Base-by-base conservation (phyloP, 2,888 invertebrate genomes). In the Germaria angustata region DNA sequence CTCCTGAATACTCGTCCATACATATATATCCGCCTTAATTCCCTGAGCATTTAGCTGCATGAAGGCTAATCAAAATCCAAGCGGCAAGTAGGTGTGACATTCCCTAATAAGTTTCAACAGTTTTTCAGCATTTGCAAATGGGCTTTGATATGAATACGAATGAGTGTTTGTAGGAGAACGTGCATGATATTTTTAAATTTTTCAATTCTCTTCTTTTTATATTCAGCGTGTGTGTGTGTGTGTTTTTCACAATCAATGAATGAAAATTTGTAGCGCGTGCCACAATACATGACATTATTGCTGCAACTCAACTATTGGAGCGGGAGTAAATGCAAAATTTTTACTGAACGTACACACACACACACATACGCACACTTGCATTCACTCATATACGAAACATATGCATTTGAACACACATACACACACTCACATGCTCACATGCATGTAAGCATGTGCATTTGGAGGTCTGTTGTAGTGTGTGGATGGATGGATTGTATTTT, bases 231-330 rank as follows among this genome's bases (percentile, higher is more conserved):
- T 44, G 22, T 44, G 17, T 65, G 22, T 46, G 1, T 41, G 53
- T 61, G 13, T 32, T 15, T 53, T n/a, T 34, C 24, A 17, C 55
- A 63, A 39, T 77, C 72, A 73, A 66, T 80, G 79, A 80, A 80
- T 82, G 75, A 71, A 82, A 82, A 79, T 76, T 79, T 77, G 82
- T 76, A 79, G 66, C 79, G 82, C 82, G 82, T 82, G 82, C 82
- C 71, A 71, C 55, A 82, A 71, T 71, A 71, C 82, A 82, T 71
- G 73, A 78, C 73, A 81, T 71, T 76, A 71, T 66, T 44, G 57
- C 59, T 76, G 76, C 80, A 76, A 28, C 57, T 36, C 39, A 65
- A 55, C 63, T 36, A 49, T 44, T 11, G 53, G 39, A 32, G 55
- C 36, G 46, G 44, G 55, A 65, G 78, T 49, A 49, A 55, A 55